These are phyloP conservation scores for Falco columbarius DNA, from an alignment of 2,797 vertebrate genomes.

Conservation along the genomic window DNA sequence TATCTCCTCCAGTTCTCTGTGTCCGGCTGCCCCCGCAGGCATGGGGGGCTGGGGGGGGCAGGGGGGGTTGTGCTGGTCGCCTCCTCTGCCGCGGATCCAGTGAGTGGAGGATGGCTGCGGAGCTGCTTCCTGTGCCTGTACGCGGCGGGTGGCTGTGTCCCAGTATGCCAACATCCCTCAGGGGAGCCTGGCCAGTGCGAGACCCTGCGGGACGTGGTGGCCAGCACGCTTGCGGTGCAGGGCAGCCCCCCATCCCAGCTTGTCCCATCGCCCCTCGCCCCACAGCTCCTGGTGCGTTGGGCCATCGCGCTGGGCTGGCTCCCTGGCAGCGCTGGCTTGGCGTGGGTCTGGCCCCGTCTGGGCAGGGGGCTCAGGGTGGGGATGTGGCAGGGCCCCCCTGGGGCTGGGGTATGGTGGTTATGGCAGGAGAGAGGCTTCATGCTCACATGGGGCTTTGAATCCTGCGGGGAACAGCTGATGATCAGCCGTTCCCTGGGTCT, in stretches of 20 bases:
- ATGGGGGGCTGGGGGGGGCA: neutral
- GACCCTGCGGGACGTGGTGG: fast-evolving
- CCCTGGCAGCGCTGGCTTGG: fast-evolving
- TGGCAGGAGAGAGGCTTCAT: neutral
- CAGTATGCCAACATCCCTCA: fast-evolving
- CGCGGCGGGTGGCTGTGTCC: neutral
- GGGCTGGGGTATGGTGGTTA: fast-evolving
- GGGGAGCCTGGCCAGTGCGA: neutral
- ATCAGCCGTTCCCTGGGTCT: neutral
- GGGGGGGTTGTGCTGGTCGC: neutral
- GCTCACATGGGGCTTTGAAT: neutral
- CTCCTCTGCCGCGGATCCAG: fast-evolving
- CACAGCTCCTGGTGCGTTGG: fast-evolving
- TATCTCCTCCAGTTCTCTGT: neutral
- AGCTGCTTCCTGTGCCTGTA: neutral
- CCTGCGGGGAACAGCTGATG: neutral
- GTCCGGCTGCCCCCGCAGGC: neutral
- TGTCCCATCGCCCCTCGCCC: fast-evolving
- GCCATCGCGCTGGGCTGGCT: fast-evolving
- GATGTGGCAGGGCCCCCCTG: neutral
- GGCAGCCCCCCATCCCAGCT: neutral
- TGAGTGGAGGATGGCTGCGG: neutral
- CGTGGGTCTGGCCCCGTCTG: fast-evolving
- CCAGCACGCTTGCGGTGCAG: fast-evolving
- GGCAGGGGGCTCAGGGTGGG: neutral